These are phyloP conservation scores for Apodemus speciosus DNA, from an alignment of 2,113 vertebrate genomes.

Conservation along the genomic window DNA sequence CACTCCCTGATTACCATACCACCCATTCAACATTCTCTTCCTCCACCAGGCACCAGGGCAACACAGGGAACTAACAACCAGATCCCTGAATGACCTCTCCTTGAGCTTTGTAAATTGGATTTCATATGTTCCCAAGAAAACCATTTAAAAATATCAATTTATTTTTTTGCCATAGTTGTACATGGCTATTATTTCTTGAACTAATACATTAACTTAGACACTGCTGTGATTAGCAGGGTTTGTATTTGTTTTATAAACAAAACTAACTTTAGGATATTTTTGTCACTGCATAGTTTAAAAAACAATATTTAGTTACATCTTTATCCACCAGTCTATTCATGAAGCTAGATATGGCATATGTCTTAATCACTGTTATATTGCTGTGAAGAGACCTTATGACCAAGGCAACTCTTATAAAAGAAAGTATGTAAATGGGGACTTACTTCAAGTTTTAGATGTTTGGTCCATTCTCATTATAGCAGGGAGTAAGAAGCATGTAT, in stretches of 20 bases:
- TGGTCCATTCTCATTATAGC: background rate
- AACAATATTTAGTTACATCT: constrained; percentile 15
- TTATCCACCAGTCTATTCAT: background rate
- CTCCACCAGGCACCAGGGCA: background rate
- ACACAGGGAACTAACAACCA: background rate
- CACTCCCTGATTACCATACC: background rate
- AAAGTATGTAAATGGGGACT: background rate
- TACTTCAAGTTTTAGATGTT: background rate
- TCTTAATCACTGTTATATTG: background rate
- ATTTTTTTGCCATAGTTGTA: background rate
- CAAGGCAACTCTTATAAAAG: background rate
- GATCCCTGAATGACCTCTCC: background rate
- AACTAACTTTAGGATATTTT: background rate
- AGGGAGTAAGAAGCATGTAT: background rate
- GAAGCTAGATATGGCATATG: background rate
- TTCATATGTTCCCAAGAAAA: background rate
- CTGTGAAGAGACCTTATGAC: background rate
- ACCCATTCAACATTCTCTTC: background rate
- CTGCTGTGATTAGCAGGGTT: background rate
- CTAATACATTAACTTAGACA: background rate
- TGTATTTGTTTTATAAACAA: background rate
- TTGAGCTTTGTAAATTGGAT: background rate
- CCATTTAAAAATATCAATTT: background rate
- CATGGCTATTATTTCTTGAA: background rate
- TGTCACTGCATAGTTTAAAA: background rate